phyloP scores from a whole-genome alignment of 2,113 vertebrate genomes.

The Anthoscopus minutus region DNA sequence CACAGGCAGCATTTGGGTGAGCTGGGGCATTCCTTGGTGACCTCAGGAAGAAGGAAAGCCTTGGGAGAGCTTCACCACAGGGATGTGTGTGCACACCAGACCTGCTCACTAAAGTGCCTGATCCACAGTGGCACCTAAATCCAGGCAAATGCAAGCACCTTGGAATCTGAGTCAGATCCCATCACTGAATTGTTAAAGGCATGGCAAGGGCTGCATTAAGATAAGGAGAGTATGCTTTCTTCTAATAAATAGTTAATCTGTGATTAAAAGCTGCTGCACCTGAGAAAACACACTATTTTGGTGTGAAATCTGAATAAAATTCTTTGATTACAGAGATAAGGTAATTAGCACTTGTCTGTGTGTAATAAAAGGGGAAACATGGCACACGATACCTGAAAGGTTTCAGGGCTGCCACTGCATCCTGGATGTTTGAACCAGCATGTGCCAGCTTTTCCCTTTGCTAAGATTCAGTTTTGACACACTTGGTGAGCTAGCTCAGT shows the following conservation, averaged over 20 bases:
- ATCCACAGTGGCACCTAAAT: neutral
- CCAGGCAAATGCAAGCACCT: neutral
- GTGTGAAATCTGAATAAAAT: neutral
- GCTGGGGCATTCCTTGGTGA: neutral
- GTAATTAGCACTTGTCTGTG: neutral
- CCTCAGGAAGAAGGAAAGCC: neutral
- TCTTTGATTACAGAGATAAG: neutral
- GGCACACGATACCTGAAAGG: neutral
- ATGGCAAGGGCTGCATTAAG: neutral
- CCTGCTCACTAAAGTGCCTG: fast-evolving
- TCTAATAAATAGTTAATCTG: neutral
- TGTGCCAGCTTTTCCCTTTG: neutral
- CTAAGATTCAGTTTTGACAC: neutral
- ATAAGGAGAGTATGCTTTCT: neutral
- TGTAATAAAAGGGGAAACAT: neutral
- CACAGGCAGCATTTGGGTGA: neutral
- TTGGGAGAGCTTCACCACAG: neutral
- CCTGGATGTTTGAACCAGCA: neutral
- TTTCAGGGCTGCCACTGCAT: neutral
- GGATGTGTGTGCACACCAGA: neutral
- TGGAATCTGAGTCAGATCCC: neutral
- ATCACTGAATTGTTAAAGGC: neutral
- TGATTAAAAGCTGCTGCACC: neutral
- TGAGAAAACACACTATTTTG: neutral
- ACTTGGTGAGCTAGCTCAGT: neutral